A percentile compares a stretch with the other conserved stretches of the same genome.
These are phyloP conservation scores for Betta splendens DNA, from an alignment of 2,797 vertebrate genomes.

Conservation along the genomic window DNA sequence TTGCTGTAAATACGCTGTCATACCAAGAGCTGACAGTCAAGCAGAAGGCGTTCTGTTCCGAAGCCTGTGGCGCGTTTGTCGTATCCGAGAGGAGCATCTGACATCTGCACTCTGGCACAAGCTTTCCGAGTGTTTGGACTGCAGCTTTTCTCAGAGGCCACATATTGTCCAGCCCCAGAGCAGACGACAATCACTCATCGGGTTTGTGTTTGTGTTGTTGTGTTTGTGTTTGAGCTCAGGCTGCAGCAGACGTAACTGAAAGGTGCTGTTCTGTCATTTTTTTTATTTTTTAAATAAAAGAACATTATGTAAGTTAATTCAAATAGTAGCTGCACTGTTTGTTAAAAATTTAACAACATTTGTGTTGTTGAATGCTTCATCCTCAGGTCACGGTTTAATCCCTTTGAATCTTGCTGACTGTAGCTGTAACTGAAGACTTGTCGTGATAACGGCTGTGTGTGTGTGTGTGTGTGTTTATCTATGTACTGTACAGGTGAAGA, in stretches of 20 bases:
- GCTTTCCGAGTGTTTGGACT: constrained; percentile 1
- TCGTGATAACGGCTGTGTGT: constrained; percentile 9
- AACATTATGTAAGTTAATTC: not conserved
- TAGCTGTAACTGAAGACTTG: constrained; percentile 9
- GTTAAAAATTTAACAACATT: no score
- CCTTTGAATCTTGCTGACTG: constrained; percentile 15
- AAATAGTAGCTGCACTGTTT: no score
- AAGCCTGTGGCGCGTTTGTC: constrained; percentile 31
- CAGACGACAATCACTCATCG: no score
- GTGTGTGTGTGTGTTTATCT: no score
- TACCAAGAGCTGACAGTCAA: constrained; percentile 40
- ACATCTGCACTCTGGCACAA: constrained; percentile 11
- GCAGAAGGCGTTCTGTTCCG: constrained; percentile 18
- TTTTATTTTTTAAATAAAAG: no score
- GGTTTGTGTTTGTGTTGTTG: no score
- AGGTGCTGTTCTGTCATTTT: no score
- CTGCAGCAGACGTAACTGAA: no score
- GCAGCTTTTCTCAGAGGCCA: constrained; percentile 7
- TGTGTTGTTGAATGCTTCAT: no score
- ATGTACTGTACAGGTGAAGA: no score
- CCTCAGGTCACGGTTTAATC: constrained; percentile 18
- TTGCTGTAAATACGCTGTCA: constrained; percentile 43
- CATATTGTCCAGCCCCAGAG: not conserved
- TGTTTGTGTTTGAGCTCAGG: no score
- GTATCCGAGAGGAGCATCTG: constrained; percentile 39